Evolutionary conservation across 2,113 vertebrate genomes (phyloP), one percentile per base, ranked within the genome.

Genomic region (Rutilus rutilus): DNA sequence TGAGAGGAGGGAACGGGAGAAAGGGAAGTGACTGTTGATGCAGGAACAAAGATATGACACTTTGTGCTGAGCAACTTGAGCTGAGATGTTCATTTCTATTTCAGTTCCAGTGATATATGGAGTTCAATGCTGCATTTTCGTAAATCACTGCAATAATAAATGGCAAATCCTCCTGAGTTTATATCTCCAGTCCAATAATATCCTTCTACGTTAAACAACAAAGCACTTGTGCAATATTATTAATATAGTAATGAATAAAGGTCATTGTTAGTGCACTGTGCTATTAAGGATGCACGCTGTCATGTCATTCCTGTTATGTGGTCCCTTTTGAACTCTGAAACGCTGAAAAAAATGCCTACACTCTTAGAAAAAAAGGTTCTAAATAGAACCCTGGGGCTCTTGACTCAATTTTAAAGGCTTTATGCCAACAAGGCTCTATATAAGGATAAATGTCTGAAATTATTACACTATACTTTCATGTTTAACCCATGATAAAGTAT

Each of bases 11-110:
- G 42, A 12, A 23, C 85, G 74, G 80, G 71, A 25, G 73, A 69
- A 82, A 30, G 65, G 85, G 42, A 36, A 84, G n/a, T 62, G 75
- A 21, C 67, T 6, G 75, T 52, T 79, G 77, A 50, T 47, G 85
- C 65, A 71, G 30, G 69, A 74, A 83, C 59, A 76, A 60, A 64
- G 88, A 74, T 6, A 23, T 15, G 25, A 21, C 12, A 17, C 64
- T 23, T 17, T 59, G 87, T 17, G 82, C 74, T 75, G 67, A 79
- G 60, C 78, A 86, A 86, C 79, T 85, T 25, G 57, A 65, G 57
- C 79, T 23, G 60, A 73, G 76, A 60, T 59, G 64, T 25, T 27
- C 14, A 27, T 57, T 86, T 5, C 8, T 47, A 65, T 77, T 74
- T 74, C 64, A 42, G 30, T 0, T 60, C 42, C 30, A 17, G 52